These are phyloP conservation scores for Leptura quadrifasciata DNA, from an alignment of 2,888 invertebrate genomes.

Conservation along the genomic window DNA sequence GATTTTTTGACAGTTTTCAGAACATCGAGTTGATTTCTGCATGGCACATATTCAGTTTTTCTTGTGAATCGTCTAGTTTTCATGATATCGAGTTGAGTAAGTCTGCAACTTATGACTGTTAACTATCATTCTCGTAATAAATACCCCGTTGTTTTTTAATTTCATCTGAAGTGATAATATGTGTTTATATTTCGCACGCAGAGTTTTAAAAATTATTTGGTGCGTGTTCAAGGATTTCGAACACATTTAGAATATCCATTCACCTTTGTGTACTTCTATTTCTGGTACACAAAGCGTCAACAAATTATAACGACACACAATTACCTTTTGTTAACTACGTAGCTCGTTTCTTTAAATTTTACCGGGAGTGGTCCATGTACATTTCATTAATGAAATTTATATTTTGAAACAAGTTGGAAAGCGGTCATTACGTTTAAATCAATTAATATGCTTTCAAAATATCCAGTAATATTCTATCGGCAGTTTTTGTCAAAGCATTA, in stretches of 20 bases:
- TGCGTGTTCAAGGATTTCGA: background rate
- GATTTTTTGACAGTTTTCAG: background rate
- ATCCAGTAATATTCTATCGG: no score
- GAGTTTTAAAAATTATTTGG: slow-evolving; percentile 3
- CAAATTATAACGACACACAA: background rate
- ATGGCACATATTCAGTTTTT: background rate
- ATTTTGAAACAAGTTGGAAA: no score
- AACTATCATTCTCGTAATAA: background rate
- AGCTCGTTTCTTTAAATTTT: background rate
- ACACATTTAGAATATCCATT: slow-evolving; percentile 7
- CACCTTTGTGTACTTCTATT: slow-evolving; percentile 24
- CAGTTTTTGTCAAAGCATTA: no score
- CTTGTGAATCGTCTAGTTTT: background rate
- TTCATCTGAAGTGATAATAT: background rate
- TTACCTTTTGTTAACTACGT: background rate
- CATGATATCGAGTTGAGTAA: background rate
- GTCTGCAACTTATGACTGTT: background rate
- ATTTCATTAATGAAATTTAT: no score
- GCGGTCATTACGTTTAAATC: no score
- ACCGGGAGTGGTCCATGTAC: background rate
- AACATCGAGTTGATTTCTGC: background rate
- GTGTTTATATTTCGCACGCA: background rate
- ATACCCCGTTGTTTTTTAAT: background rate
- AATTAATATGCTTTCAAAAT: no score
- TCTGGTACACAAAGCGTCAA: slow-evolving; percentile 13